Base-by-base conservation (phyloP, 2,888 invertebrate genomes). In the Pocota personata region DNA sequence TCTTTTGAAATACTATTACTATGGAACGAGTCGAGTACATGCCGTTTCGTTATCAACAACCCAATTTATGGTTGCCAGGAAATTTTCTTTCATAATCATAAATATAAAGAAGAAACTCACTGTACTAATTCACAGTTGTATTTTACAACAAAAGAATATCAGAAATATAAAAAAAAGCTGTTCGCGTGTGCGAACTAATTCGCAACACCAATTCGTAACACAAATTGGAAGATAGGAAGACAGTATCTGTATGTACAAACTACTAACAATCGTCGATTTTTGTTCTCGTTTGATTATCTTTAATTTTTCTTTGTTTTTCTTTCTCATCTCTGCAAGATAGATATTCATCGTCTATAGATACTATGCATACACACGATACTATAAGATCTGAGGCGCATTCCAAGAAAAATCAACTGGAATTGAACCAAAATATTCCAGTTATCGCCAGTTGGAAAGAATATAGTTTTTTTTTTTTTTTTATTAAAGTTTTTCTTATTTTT, bases 351-450 rank as follows among this genome's bases (percentile, higher is more conserved):
- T 10, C 6, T 24, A 14, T 43, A 30, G 27, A 19, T 35, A 50
- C 35, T 50, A n/a, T 37, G 50, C 37, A 35, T 40, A 58, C 24
- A 40, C 6, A 8, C 16, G 6, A 10, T 24, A 10, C 12, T 7
- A 12, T 35, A 14, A 8, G 21, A 24, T 48, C 48, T 32, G 30
- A 35, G 8, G 48, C 21, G 30, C 50, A 72, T 67, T 77, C 52
- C 43, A 55, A 52, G 78, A 67, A 60, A 83, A 77, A 79, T 69
- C 60, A 69, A 71, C 84, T 79, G 79, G 46, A 79, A 80, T 16
- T 66, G 46, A 79, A 80, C 75, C 75, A 84, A 80, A 46, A 50
- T 66, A 76, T 84, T 75, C 84, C 84, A 75, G 84, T 84, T 80
- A 75, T 75, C 37, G 58, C 66, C 75, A 76, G 79, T n/a, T 75